Evolutionary conservation across 1,140 invertebrate genomes (phyloP).

Genomic region (Philopotamus ludificatus): DNA sequence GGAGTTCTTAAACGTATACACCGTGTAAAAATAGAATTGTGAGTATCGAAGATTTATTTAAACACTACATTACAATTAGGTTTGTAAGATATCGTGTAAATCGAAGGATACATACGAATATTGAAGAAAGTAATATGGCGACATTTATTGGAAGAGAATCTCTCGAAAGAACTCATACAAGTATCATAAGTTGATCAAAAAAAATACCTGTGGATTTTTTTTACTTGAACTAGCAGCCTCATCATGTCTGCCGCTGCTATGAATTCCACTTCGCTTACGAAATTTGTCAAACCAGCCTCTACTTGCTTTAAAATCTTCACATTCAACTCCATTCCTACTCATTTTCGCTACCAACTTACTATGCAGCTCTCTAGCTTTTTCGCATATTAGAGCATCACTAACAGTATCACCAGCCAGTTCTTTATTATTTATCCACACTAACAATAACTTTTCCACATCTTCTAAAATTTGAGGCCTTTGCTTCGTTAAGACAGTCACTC

Average conservation of each 20-base stretch:
- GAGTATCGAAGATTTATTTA: no score
- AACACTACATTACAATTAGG: no score
- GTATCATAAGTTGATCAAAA: no score
- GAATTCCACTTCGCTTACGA: constrained; percentile 46
- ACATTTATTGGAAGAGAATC: no score
- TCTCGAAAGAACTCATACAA: no score
- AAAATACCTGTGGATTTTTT: no score
- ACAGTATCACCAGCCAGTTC: constrained; percentile 35
- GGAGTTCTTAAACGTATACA: no score
- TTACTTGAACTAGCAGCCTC: constrained; percentile 44
- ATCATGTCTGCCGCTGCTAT: constrained; percentile 44
- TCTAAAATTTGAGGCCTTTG: constrained; percentile 27
- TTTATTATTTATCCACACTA: constrained; percentile 40
- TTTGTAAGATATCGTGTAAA: no score
- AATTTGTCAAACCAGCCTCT: constrained; percentile 48
- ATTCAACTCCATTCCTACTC: neutral
- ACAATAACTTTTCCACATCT: constrained; percentile 40
- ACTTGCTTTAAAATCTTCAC: constrained; percentile 44
- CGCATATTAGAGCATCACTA: constrained; percentile 34
- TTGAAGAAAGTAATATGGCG: no score
- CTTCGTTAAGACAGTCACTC: constrained; percentile 33
- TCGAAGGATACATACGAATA: no score
- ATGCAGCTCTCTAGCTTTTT: constrained; percentile 34
- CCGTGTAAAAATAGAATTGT: no score
- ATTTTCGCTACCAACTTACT: constrained; percentile 30